Base-by-base conservation (phyloP, 1,140 invertebrate species). In the Frieseomelitta varia region DNA sequence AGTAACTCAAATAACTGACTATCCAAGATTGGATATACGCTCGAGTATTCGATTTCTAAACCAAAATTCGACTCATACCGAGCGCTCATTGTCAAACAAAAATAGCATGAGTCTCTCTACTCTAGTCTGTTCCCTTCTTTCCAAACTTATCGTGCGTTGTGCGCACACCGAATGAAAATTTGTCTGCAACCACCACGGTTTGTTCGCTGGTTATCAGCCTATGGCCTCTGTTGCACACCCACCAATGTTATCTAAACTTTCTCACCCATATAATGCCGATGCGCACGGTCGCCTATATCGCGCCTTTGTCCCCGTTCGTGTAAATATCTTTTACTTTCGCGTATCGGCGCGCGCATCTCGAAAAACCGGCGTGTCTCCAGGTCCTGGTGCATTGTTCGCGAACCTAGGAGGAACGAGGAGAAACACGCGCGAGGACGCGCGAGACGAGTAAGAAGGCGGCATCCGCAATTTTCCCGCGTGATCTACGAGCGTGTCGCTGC, bases 391-490 rank as follows among this genome's bases (percentile, higher is more conserved):
- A 71, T 53, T 58, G 80, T 76, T 79, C 75, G 27, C 76, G 39
- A 47, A 47, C 8, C 39, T 39, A 39, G 39, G 39, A 39, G 39
- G 39, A 58, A 79, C 69, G 55, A 68, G 30, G 30, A 4, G 14
- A 10, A 21, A 11, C 3, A 6, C 6, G 58, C 24, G 58, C n/a
- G 30, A n/a, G 2, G 17, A 6, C n/a, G 30, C 1, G 2, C 34
- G 34, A 47, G 39, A 15, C 72, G 56, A n/a, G 34, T 65, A 76
- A 47, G 39, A 6, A 47, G 6, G 39, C 63, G 71, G 30, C 75
- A 79, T 86, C 80, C 67, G 85, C 85, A 87, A 87, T 86, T 88
- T 84, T 86, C 75, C 67, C 67, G 39, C 72, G 30, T 76, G 63
- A 34, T 72, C 21, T 72, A 51, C 51, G 51, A 21, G 8, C 53